Evolutionary conservation across 2,797 vertebrate genomes (phyloP).

Genomic region (Helicolenus hilgendorfi): DNA sequence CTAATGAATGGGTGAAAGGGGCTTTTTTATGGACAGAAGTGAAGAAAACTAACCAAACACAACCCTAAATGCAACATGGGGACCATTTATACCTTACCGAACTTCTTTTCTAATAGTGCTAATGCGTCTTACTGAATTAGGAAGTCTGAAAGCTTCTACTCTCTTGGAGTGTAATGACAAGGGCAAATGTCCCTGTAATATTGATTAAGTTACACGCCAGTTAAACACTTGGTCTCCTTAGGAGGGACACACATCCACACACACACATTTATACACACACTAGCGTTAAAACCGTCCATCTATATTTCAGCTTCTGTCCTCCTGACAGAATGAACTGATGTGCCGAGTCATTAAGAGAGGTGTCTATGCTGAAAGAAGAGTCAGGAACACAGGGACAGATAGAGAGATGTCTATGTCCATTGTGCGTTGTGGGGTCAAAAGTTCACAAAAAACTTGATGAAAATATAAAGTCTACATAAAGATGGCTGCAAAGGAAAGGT

Average conservation of each 20-base stretch:
- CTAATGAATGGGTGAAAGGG: not conserved
- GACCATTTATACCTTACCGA: not conserved
- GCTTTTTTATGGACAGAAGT: not conserved
- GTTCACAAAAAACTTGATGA: not conserved
- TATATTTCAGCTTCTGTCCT: constrained; percentile 24
- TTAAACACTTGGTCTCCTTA: constrained; percentile 24
- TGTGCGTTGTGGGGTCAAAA: not conserved
- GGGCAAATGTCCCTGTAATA: constrained; percentile 34
- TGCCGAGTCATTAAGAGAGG: not conserved
- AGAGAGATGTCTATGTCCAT: not conserved
- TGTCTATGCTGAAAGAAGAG: not conserved
- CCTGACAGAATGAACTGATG: constrained; percentile 19
- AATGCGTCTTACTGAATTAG: not conserved
- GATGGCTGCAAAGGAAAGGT: not conserved
- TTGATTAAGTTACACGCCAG: constrained; percentile 37
- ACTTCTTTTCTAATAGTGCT: not conserved
- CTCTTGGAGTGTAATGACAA: constrained; percentile 4
- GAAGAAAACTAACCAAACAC: not conserved
- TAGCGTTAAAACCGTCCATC: constrained; percentile 16
- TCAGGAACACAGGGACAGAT: not conserved
- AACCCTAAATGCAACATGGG: not conserved
- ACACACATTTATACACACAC: not conserved
- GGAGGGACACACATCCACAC: not conserved
- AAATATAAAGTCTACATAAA: not conserved
- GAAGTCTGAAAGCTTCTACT: not conserved